phyloP scores from a whole-genome alignment of 1,140 invertebrate species.

The Leptinotarsa defecta region DNA sequence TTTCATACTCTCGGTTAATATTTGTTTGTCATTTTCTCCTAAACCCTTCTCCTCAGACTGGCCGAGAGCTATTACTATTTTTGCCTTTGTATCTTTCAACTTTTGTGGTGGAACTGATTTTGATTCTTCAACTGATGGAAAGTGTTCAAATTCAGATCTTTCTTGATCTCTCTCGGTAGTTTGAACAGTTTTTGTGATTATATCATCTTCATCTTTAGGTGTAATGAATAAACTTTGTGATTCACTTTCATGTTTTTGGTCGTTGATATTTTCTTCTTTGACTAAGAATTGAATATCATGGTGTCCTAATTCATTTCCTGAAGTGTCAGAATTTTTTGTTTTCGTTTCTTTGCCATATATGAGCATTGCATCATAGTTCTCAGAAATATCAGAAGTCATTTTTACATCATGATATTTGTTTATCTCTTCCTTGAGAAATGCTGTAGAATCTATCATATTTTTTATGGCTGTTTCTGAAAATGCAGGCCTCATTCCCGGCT shows the following conservation, averaged over 20 bases:
- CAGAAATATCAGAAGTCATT: neutral
- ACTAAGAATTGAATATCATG: no score
- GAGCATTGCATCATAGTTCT: no score
- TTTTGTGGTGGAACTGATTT: slow-evolving; percentile 9
- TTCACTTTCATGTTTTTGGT: neutral
- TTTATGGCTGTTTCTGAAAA: slow-evolving; percentile 28
- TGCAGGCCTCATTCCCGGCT: slow-evolving; percentile 13
- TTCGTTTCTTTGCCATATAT: no score
- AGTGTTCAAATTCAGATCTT: slow-evolving; percentile 17
- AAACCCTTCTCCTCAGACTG: slow-evolving; percentile 26
- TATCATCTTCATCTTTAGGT: neutral
- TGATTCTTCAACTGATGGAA: slow-evolving; percentile 32
- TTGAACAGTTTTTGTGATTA: neutral
- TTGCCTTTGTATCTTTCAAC: slow-evolving; percentile 16
- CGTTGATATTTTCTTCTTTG: neutral
- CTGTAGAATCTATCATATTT: slow-evolving; percentile 30
- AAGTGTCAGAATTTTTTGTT: no score
- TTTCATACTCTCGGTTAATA: no score
- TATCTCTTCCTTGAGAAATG: slow-evolving; percentile 39
- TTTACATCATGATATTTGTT: slow-evolving; percentile 40
- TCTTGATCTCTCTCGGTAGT: neutral
- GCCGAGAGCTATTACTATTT: slow-evolving; percentile 18
- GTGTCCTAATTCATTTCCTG: no score
- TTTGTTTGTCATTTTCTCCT: neutral
- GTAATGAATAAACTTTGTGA: neutral